Base-by-base conservation (phyloP, 1,140 invertebrate species). In the Proctacanthus coquilletti region DNA sequence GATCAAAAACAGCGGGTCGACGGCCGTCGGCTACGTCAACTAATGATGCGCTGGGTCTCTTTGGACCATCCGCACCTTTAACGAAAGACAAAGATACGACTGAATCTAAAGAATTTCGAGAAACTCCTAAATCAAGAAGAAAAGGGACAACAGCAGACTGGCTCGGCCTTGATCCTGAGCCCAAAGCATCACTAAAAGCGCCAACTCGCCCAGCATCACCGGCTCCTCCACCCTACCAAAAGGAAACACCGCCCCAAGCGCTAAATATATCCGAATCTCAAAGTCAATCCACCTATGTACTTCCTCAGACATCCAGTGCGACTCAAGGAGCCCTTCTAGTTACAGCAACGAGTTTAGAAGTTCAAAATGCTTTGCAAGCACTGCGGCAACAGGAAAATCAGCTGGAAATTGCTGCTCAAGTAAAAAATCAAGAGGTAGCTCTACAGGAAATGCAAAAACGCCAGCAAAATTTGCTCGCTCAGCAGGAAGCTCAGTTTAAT, bases 301-400 rank as follows among this genome's bases (percentile, higher is more conserved):
- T n/a, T n/a, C 19, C 3, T 29, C 21, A 36, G 30, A 14, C 23
- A 5, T 27, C 13, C 23, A 27, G 13, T n/a, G n/a, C n/a, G n/a
- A n/a, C n/a, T 35, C 3, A 35, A 35, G n/a, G 15, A 13, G 11
- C 14, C 18, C 18, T 19, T 11, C 4, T 23, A 21, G 6, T 39
- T 3, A 18, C 9, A 8, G 18, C 39, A 13, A 29, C 58, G 1
- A 49, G 60, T 29, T 19, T 63, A 36, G 62, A 61, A 38, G 62
- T 54, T 27, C 60, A 55, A 42, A 61, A 63, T 34, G 52, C 56
- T 4, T 48, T 61, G 6, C 50, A 58, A 4, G 54, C 57, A 1
- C 34, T 69, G 19, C 61, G 68, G 39, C 63, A 68, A 40, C 66
- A 69, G 43, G 64, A 68, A 47, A 53, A 62, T 0, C 63, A 67